These are phyloP conservation scores for Coleophora deauratella DNA, from an alignment of 2,888 invertebrate genomes.

Conservation along the genomic window DNA sequence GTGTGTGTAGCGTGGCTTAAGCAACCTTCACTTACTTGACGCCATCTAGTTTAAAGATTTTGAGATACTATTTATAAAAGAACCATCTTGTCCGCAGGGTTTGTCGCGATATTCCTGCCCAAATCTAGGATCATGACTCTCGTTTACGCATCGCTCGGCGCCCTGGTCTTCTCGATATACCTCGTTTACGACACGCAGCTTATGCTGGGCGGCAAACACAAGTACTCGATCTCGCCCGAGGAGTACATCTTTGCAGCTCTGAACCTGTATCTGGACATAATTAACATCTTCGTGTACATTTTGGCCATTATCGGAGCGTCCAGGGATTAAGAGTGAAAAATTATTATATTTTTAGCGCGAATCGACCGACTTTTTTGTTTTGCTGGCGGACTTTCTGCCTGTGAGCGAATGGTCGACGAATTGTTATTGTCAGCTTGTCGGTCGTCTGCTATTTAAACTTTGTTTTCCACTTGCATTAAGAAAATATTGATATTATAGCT, in stretches of 20 bases:
- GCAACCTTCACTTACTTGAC: too few relatives aligned
- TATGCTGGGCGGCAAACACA: constrained; percentile 94
- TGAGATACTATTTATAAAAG: too few relatives aligned
- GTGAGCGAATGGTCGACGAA: too few relatives aligned
- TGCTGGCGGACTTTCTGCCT: too few relatives aligned
- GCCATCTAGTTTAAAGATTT: too few relatives aligned
- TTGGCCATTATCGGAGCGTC: constrained; percentile 80
- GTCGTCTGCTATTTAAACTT: too few relatives aligned
- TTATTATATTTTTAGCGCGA: too few relatives aligned
- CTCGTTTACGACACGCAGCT: constrained; percentile 94
- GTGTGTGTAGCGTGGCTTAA: too few relatives aligned
- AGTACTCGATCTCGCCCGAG: constrained; percentile 91
- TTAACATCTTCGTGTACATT: constrained; percentile 93
- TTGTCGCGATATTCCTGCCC: constrained; percentile 80
- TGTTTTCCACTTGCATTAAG: too few relatives aligned
- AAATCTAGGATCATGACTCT: constrained; percentile 75
- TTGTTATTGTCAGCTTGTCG: too few relatives aligned
- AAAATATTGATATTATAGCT: too few relatives aligned
- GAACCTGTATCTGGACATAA: constrained; percentile 90
- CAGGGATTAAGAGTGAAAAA: constrained; percentile 50
- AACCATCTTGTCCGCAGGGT: constrained; percentile 48
- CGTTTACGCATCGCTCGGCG: constrained; percentile 91
- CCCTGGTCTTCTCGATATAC: constrained; percentile 90
- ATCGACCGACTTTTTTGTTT: not conserved
- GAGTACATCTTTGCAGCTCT: constrained; percentile 96